Evolutionary conservation across 2,113 vertebrate genomes (phyloP).

Genomic region (Alethe diademata): DNA sequence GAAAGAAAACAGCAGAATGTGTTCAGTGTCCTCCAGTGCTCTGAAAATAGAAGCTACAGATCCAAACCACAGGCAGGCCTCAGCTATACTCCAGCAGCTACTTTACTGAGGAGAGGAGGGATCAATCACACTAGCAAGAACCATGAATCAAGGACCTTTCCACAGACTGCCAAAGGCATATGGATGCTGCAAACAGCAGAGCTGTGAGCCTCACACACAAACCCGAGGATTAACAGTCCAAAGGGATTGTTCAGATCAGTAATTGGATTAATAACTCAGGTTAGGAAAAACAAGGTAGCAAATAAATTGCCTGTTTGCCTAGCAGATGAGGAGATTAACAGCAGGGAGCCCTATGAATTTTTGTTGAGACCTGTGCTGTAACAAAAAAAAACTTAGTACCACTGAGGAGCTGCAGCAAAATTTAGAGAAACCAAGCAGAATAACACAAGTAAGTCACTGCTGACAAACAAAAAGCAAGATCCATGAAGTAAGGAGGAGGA

Average conservation of each 20-base stretch:
- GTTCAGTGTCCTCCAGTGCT: neutral
- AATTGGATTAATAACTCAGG: conserved; percentile 36
- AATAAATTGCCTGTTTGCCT: conserved; percentile 25
- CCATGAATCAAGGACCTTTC: fast-evolving
- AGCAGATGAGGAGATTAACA: conserved; percentile 11
- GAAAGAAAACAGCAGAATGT: neutral
- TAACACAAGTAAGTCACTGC: neutral
- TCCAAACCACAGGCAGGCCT: neutral
- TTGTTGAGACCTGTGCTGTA: neutral
- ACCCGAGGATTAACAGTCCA: neutral
- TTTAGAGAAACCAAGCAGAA: neutral
- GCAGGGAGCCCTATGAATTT: neutral
- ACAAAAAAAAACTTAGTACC: neutral
- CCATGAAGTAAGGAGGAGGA: neutral
- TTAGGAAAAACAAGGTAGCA: conserved; percentile 33
- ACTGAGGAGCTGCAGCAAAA: neutral
- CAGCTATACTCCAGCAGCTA: neutral
- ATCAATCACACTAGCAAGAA: neutral
- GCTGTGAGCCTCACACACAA: neutral
- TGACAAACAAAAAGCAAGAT: neutral
- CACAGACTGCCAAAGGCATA: neutral
- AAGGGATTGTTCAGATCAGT: conserved; percentile 25
- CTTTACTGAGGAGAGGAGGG: neutral
- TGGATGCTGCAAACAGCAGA: neutral
- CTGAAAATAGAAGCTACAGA: neutral